Conservation (phyloP, 2,113 vertebrate species). For the Zapus hudsonius region DNA sequence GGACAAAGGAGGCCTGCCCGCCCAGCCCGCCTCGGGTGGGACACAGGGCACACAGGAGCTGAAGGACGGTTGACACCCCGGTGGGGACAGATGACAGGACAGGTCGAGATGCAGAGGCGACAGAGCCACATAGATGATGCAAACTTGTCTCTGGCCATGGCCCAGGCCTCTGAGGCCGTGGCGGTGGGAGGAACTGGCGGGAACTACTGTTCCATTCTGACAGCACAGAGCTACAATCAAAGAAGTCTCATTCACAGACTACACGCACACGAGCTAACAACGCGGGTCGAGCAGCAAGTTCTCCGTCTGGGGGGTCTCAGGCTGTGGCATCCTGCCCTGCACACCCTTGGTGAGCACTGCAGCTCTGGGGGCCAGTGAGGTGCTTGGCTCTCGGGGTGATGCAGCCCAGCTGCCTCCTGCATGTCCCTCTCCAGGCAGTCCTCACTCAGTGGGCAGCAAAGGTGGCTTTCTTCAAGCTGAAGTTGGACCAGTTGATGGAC, state of each 20-base stretch:
- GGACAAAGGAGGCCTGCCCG: constrained; percentile 90
- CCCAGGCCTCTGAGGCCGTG: constrained; percentile 88
- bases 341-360: constrained; percentile 91
- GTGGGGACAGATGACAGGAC: constrained; percentile 85
- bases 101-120: constrained; percentile 87
- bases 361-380: constrained; percentile 87
- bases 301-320: constrained; percentile 88
- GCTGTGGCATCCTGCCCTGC: constrained; percentile 87
- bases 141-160: constrained; percentile 87
- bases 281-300: constrained; percentile 89
- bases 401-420: constrained; percentile 86
- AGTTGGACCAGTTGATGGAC: constrained; percentile 99
- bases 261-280: constrained; percentile 94
- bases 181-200: constrained; percentile 84
- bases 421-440: constrained; percentile 78
- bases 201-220: constrained; percentile 83
- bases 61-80: constrained; percentile 86
- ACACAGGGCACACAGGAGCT: constrained; percentile 86
- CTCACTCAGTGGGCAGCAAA: constrained; percentile 95
- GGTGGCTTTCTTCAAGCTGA: constrained; percentile 98
- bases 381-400: constrained; percentile 84
- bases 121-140: constrained; percentile 90
- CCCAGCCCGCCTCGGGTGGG: constrained; percentile 85
- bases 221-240: constrained; percentile 89
- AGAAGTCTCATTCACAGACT: constrained; percentile 91